Percentiles rank a stretch among this genome's conserved stretches.
Conservation (phyloP, 1,140 invertebrate species). For the Brachionus paranguensis region DNA sequence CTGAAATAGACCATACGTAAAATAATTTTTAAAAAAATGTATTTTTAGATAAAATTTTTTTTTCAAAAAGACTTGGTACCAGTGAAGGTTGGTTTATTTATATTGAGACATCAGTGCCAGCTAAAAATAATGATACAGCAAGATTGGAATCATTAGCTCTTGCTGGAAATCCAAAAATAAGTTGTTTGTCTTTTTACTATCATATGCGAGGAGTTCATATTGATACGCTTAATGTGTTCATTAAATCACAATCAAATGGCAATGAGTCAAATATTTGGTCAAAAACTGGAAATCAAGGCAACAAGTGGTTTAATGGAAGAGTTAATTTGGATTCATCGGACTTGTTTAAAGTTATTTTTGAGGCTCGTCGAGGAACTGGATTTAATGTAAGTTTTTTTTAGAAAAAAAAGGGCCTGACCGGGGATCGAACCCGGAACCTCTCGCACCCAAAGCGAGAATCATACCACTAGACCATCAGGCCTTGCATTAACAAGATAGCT, state of each 20-base stretch:
- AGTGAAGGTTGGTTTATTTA: conserved; percentile 30
- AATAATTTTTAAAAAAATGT: background rate
- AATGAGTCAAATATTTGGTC: conserved; percentile 35
- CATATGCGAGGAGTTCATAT: conserved; percentile 45
- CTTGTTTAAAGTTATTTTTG: conserved; percentile 45
- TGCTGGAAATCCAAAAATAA: background rate
- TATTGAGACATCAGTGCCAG: background rate
- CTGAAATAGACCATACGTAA: conserved; percentile 26
- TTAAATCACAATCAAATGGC: background rate
- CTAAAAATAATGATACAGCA: conserved; percentile 23
- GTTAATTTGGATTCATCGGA: conserved; percentile 43
- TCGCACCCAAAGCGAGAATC: background rate
- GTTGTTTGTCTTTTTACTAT: conserved; percentile 45
- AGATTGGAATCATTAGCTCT: background rate
- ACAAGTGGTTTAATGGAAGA: conserved; percentile 26
- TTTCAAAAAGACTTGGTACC: background rate
- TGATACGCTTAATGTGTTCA: conserved; percentile 39
- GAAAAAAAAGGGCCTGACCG: background rate
- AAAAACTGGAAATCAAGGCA: conserved; percentile 28
- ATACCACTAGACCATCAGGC: background rate
- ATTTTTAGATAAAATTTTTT: background rate
- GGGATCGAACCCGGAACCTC: background rate
- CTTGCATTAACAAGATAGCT: background rate
- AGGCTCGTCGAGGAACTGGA: conserved; percentile 44
- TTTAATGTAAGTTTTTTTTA: conserved; percentile 26